These are phyloP conservation scores for Porites australiensis DNA, from an alignment of 64 coral and sea anemone genomes.

Conservation along the genomic window DNA sequence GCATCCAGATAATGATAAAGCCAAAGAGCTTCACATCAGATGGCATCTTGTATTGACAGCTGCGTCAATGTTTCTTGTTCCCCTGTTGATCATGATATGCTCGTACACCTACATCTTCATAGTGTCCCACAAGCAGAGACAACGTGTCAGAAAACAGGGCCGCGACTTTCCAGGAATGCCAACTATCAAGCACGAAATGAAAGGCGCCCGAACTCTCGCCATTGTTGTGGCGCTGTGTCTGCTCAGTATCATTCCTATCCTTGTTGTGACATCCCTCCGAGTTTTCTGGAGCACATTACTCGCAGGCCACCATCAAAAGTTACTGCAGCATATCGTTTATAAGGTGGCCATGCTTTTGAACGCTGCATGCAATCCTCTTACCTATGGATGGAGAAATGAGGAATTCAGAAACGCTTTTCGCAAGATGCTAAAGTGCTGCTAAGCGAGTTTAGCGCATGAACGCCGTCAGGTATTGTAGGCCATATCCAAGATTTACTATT, in stretches of 20 bases:
- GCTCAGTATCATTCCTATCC: background rate
- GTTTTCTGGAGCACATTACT: background rate
- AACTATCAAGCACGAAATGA: background rate
- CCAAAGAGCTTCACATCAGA: background rate
- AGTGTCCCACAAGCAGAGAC: background rate
- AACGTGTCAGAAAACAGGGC: background rate
- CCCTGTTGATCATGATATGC: background rate
- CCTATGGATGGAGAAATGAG: conserved; percentile 26
- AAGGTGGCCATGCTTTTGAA: background rate
- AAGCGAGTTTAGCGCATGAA: background rate
- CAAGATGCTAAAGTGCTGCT: background rate
- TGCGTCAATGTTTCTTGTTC: background rate
- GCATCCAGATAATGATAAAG: background rate
- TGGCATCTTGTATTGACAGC: background rate
- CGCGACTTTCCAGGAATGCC: background rate
- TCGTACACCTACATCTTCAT: background rate
- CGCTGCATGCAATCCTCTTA: conserved; percentile 1
- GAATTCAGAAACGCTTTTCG: conserved; percentile 16
- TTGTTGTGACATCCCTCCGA: conserved; percentile 1
- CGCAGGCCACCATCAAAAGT: background rate
- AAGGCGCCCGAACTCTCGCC: background rate
- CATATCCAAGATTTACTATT: too few relatives aligned
- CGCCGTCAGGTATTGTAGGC: too few relatives aligned
- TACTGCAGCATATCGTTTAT: background rate
- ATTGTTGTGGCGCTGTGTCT: conserved; percentile 7